Evolutionary conservation across 2,113 vertebrate genomes (phyloP), one percentile per base, ranked within the genome.

Genomic region (Brachyhypopomus occidentalis): DNA sequence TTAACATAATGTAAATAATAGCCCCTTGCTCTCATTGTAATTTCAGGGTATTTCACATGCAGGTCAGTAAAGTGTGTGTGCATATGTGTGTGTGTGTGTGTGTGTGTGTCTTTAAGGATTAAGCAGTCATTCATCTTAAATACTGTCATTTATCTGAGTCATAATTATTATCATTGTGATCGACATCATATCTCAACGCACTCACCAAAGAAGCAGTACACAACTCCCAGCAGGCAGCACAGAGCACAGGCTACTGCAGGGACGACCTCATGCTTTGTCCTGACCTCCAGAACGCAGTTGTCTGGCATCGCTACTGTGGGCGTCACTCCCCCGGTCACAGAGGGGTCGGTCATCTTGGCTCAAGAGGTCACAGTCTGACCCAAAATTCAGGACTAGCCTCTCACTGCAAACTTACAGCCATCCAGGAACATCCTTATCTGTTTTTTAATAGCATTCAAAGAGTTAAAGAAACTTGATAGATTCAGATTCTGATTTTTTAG

Each of bases 151-250:
- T 52, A 11, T 11, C 12, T 11, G 8, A 52, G 45, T 52, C 45
- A 41, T 41, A 41, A 4, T 41, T 41, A 41, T 41, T 41, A 4
- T 4, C 41, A 41, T 4, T 4, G 9, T 41, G 5, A 41, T 41
- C 2, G 38, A 23, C 3, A 72, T 17, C 23, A 72, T 16, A 48
- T 56, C 27, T 34, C 38, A 5, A 73, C 27, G 76, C 82, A 90
- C 95, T 77, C 91, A 97, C 95, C 96, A 0, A 96, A 93, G 84
- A 96, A 95, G 87, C 94, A 94, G 89, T 95, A 96, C 91, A 96
- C 88, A 84, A 96, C 89, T 69, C 96, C 95, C 27, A 96, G 91
- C 67, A 93, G 88, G 78, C 95, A 92, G 88, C 94, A 94, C 69
- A 95, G 88, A 14, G 92, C 90, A 87, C 93, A 96, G 84, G 95